Evolutionary conservation across 1,140 invertebrate genomes (phyloP), one percentile per base, ranked within the genome.

Genomic region (Philaenus spumarius): DNA sequence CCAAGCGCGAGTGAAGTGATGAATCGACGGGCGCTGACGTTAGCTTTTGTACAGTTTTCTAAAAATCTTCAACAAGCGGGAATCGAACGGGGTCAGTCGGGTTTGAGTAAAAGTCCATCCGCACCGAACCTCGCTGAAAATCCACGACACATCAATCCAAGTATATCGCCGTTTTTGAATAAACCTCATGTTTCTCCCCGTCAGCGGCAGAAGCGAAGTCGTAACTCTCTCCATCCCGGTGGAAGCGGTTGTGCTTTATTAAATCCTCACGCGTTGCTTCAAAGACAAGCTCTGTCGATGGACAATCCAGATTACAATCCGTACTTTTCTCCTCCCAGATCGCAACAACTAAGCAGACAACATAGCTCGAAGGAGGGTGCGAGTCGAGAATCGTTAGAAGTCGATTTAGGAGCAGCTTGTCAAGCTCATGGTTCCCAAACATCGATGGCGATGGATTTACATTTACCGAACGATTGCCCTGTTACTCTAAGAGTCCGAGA

Each of bases 381-480:
- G 52, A 55, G 67, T 64, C 19, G 43, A 57, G 50, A 68, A 62
- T 62, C 65, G 30, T 52, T 67, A 42, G 54, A 57, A 35, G 19
- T 52, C 54, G 57, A 64, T 59, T 24, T 69, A 51, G 26, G 64
- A 11, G 58, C 65, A n/a, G 64, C 62, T 19, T 40, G 37, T 43
- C 55, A 12, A 61, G 61, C 58, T 62, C 78, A 73, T 64, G 82
- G 76, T 37, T 85, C 78, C 60, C 84, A 82, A 71, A 82, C 75
- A 20, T 85, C 86, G 0, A 81, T 88, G 78, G 83, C 83, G 4
- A 75, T 89, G 75, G 85, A 89, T 68, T 67, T 87, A 40, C 84
- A 87, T 67, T 75, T 82, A 20, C 78, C 78, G 14, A 77, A 78
- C 57, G 80, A 77, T 68, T 83, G 77, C 69, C 82, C 80, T 7